Evolutionary conservation across 92 coral and sea anemone species (phyloP), one percentile per base, ranked within the genome.

Genomic region (Epizoanthus rinbou): DNA sequence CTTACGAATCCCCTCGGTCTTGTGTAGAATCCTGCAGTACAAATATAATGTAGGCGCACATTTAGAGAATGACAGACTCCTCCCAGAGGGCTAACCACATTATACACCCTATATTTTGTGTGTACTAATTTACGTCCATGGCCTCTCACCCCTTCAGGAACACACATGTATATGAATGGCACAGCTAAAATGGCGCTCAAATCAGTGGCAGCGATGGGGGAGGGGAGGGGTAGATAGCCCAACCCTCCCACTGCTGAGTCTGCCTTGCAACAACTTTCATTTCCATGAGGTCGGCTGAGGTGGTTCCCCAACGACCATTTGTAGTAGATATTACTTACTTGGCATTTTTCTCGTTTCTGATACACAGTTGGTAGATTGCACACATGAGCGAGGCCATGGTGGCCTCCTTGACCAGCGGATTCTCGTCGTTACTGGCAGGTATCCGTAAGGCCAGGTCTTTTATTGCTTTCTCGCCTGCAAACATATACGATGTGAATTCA

Each of bases 351-450:
- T 94, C 98, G 39, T 87, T 91, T 84, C 92, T 87, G 66, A 91
- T 91, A 10, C 93, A 91, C 71, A 97, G 92, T 86, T 97, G 98
- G 85, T 88, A 91, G 66, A 97, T 86, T 16, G 99, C 92, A 78
- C 98, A 94, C 64, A 97, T 86, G 79, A 97, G 87, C 17, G 99
- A 94, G 5, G 95, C 98, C 23, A 90, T 83, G 6, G 99, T 97
- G 5, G 99, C 95, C 58, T 97, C 99, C 21, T 88, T 91, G 8
- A 97, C 87, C 9, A 91, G 83, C 45, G 83, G 85, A 22, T 88
- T 37, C 39, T 86, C 86, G 25, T 90, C 94, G 15, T 88, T 90
- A 16, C 94, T 96, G 1, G 89, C 79, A 9, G 99, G 99, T 37
- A 97, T 81, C 68, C 99, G 91, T 64, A 86, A 86, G 6, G 91